Base-by-base conservation (phyloP, 2,888 invertebrate species). In the Sericinus montela region DNA sequence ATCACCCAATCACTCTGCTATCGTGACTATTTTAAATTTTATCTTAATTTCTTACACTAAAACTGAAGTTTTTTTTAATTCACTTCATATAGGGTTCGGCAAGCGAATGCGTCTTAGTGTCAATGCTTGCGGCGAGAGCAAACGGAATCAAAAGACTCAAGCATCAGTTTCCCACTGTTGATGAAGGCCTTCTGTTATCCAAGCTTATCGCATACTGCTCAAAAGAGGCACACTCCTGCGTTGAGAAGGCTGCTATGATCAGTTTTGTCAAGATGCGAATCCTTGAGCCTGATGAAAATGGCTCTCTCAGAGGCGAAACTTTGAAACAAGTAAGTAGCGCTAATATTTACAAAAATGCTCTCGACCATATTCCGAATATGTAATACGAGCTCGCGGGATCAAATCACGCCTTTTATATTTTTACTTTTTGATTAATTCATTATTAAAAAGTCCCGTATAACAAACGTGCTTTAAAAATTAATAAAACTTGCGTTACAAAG, bases 241-340 rank as follows among this genome's bases (percentile, higher is more conserved):
- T 97, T 3, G 97, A 97, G 77, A 97, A 97, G 74, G 95, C 96
- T 2, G 97, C 97, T 1, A 97, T 97, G 97, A 97, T 97, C 63
- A 94, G 94, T 67, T 97, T 97, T 69, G 97, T 97, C 8, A 97
- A 97, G 75, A 80, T 97, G 49, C 90, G 97, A 43, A 97, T 97
- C 72, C 85, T 97, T 54, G 97, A 97, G 70, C 95, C 97, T 0
- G 97, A 97, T 69, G 94, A 94, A 53, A 92, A 94, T 56, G 95
- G 94, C 49, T 92, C 94, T 25, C 90, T 97, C 45, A 90, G 96
- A 51, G 97, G 97, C 1, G 91, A 93, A 53, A 95, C 94, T 7
- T 80, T 97, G 45, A 91, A 91, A 65, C 93, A 95, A 90, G 97
- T 94, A 75, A 74, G 75, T 60, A 40, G 19, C 5, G 5, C 2